Percentiles rank a stretch among this genome's conserved stretches.
phyloP scores from a whole-genome alignment of 2,113 vertebrate species.

The Centropus bengalensis region DNA sequence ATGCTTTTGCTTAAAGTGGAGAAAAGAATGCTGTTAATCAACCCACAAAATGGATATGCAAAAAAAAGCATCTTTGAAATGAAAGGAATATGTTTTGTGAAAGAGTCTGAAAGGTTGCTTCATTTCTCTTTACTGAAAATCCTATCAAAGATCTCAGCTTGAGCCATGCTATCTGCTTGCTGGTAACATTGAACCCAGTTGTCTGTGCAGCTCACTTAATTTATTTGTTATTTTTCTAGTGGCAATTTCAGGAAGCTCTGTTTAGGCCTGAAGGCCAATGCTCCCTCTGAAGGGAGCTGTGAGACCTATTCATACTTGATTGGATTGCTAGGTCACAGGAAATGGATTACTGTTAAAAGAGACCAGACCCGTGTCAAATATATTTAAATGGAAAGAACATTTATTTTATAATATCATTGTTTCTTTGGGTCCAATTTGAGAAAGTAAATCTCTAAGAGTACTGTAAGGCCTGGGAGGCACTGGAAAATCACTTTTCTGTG shows the following conservation, averaged over 20 bases:
- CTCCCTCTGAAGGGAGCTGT: background rate
- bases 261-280: background rate
- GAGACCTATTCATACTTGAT: background rate
- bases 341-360: background rate
- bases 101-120: background rate
- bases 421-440: background rate
- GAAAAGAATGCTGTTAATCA: background rate
- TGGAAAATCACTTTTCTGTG: conserved; percentile 36
- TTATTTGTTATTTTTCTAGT: background rate
- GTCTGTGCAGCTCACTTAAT: background rate
- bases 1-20: background rate
- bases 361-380: background rate
- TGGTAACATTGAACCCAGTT: background rate
- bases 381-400: conserved; percentile 30
- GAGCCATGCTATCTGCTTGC: background rate
- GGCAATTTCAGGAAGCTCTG: background rate
- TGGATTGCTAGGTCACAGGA: conserved; percentile 14
- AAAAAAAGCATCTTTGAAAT: background rate
- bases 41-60: background rate
- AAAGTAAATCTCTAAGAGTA: conserved; percentile 23
- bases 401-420: conserved; percentile 19
- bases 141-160: background rate
- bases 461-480: background rate
- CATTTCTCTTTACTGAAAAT: background rate
- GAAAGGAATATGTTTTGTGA: background rate